Evolutionary conservation across 2,888 invertebrate genomes (phyloP).

Genomic region (Zootermopsis nevadensis): DNA sequence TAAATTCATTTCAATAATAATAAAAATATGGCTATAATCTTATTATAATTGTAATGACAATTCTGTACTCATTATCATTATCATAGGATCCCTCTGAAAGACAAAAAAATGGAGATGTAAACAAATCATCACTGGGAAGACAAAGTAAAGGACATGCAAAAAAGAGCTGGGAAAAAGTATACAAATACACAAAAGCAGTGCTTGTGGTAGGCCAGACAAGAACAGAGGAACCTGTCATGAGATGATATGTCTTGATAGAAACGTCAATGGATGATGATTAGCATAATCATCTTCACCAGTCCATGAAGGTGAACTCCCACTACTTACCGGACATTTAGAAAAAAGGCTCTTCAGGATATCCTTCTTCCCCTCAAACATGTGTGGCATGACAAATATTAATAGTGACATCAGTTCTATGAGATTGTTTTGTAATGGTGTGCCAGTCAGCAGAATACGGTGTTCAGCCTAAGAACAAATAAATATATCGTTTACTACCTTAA

Average conservation of each 20-base stretch:
- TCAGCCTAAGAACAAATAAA: constrained; percentile 70
- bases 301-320: background rate
- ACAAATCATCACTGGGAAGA: too few relatives aligned
- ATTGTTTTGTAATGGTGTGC: constrained; percentile 97
- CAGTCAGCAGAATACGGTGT: constrained; percentile 89
- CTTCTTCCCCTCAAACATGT: constrained; percentile 89
- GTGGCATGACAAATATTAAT: constrained; percentile 95
- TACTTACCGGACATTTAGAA: constrained; percentile 74
- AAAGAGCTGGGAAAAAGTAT: too few relatives aligned
- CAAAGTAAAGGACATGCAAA: too few relatives aligned
- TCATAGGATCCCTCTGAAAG: too few relatives aligned
- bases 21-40: background rate
- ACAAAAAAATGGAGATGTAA: too few relatives aligned
- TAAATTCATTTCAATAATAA: background rate
- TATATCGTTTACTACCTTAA: too few relatives aligned
- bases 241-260: background rate
- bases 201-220: too few relatives aligned
- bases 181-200: too few relatives aligned
- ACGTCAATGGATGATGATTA: background rate
- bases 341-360: constrained; percentile 90
- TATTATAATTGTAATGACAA: too few relatives aligned
- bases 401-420: constrained; percentile 94
- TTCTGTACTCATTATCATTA: too few relatives aligned
- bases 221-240: too few relatives aligned
- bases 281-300: background rate